Conservation (phyloP, 2,797 vertebrate species). For the Erethizon dorsatum region DNA sequence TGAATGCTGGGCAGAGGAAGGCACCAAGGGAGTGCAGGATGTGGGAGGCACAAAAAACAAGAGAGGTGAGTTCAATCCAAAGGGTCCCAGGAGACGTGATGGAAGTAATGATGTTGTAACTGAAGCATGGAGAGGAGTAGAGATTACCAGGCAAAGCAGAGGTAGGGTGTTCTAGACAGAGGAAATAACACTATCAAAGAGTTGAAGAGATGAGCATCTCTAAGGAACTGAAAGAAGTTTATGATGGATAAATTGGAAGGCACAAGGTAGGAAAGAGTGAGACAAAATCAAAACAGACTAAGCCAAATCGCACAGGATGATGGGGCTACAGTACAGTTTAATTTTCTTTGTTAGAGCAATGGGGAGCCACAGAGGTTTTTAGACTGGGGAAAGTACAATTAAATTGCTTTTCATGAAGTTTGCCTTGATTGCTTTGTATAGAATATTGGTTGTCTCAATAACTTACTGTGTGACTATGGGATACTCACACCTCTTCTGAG, state of each 20-base stretch:
- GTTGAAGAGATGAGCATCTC: neutral
- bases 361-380: neutral
- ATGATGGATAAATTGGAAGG: neutral
- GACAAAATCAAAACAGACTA: neutral
- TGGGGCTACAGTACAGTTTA: neutral
- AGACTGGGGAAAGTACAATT: neutral
- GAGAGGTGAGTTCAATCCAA: neutral
- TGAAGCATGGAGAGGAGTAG: neutral
- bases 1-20: neutral
- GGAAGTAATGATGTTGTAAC: neutral
- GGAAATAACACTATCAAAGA: neutral
- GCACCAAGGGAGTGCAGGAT: fast-evolving
- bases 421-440: neutral
- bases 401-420: neutral
- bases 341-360: neutral
- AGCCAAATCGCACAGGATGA: neutral
- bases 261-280: neutral
- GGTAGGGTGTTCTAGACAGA: neutral
- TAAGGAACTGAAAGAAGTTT: neutral
- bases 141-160: neutral
- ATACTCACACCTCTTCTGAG: neutral
- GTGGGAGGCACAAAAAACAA: neutral
- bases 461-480: neutral
- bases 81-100: neutral
- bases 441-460: neutral